Percentiles rank a stretch among this genome's conserved stretches.
These are phyloP conservation scores for Mythimna loreyi DNA, from an alignment of 2,888 invertebrate genomes.

Conservation along the genomic window DNA sequence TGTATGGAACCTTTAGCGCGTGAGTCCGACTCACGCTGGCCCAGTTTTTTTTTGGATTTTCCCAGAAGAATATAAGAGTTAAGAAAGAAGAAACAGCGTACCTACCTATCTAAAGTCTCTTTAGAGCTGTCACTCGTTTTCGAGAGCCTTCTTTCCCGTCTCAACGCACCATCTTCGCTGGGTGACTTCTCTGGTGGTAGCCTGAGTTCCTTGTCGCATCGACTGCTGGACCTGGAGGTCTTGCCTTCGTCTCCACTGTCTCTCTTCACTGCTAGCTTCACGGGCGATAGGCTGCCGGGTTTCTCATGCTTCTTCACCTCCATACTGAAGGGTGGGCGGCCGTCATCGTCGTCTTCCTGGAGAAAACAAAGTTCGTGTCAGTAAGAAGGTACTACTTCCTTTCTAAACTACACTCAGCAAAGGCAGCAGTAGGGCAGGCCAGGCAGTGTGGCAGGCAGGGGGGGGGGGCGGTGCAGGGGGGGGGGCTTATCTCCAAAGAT, in stretches of 20 bases:
- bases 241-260: slow-evolving; percentile 81
- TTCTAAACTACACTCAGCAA: no score
- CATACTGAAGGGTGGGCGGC: slow-evolving; percentile 79
- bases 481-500: no score
- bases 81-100: slow-evolving; percentile 2
- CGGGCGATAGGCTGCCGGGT: slow-evolving; percentile 85
- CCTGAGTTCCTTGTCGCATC: slow-evolving; percentile 82
- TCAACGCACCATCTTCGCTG: slow-evolving; percentile 75
- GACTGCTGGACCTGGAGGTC: slow-evolving; percentile 81
- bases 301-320: slow-evolving; percentile 88
- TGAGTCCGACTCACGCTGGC: no score
- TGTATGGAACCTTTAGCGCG: no score
- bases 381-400: background rate
- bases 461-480: no score
- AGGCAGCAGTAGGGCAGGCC: no score
- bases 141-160: slow-evolving; percentile 78
- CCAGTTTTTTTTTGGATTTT: background rate
- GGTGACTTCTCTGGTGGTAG: slow-evolving; percentile 85
- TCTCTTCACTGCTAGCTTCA: slow-evolving; percentile 77
- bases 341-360: slow-evolving; percentile 79
- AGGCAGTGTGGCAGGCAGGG: no score
- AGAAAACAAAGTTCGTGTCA: slow-evolving; percentile 26
- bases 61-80: background rate
- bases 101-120: slow-evolving; percentile 85
- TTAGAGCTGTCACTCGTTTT: slow-evolving; percentile 83